Conservation (phyloP, 2,113 vertebrate species). For the Sinosuthora webbiana region DNA sequence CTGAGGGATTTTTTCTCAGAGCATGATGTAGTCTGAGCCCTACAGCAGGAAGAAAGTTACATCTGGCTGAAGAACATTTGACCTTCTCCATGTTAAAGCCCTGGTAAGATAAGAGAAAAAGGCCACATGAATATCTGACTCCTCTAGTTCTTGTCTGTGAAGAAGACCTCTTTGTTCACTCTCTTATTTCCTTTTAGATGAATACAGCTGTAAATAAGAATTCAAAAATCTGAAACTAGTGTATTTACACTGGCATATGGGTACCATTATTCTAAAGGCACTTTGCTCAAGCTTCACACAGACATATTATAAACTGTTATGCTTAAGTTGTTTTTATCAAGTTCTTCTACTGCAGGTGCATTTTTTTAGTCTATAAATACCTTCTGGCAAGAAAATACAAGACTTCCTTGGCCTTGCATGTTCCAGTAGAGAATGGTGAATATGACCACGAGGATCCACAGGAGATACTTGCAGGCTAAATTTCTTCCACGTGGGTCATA, state of each 20-base stretch:
- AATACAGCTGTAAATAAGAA: neutral
- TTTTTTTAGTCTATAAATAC: neutral
- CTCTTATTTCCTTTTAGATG: neutral
- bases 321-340: neutral
- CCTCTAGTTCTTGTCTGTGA: neutral
- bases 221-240: neutral
- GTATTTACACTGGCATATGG: neutral
- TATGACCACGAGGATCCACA: neutral
- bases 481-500: neutral
- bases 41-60: fast-evolving
- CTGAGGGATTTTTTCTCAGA: neutral
- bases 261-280: neutral
- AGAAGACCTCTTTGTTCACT: neutral
- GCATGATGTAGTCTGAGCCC: neutral
- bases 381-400: neutral
- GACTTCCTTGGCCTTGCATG: neutral
- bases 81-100: neutral
- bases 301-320: neutral
- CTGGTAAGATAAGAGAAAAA: neutral
- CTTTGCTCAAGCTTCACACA: neutral
- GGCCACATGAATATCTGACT: neutral
- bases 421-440: neutral
- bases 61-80: neutral
- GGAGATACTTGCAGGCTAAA: neutral
- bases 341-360: neutral